A percentile compares a stretch with the other conserved stretches of the same genome.
Evolutionary conservation across 2,888 invertebrate species (phyloP).

Genomic region (Trichogramma dendrolimi): DNA sequence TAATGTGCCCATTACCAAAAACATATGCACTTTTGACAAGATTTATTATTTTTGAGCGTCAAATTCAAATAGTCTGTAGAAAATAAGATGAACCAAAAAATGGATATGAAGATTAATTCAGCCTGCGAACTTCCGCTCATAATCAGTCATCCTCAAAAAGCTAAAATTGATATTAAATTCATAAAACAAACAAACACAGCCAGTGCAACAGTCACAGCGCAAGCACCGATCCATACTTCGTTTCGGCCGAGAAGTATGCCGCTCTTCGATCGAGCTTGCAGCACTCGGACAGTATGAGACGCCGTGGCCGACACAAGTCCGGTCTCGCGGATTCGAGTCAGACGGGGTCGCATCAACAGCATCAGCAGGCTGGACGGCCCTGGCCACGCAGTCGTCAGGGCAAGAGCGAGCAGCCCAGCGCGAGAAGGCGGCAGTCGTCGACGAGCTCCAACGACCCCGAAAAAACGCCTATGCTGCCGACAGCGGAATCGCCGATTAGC

Average conservation of each 20-base stretch:
- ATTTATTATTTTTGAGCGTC: no score
- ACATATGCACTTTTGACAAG: no score
- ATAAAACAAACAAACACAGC: not conserved
- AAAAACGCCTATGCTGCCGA: constrained; percentile 47
- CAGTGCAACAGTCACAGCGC: constrained; percentile 25
- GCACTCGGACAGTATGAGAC: constrained; percentile 41
- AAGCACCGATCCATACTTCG: constrained; percentile 18
- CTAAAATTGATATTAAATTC: no score
- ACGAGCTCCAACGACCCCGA: constrained; percentile 44
- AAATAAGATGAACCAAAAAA: no score
- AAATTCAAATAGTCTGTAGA: no score
- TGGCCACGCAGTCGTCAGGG: constrained; percentile 61
- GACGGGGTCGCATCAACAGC: not conserved
- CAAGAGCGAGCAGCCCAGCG: constrained; percentile 61
- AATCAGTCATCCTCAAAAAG: no score
- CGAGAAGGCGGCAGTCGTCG: constrained; percentile 48
- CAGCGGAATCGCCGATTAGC: constrained; percentile 44
- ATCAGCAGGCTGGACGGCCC: constrained; percentile 41
- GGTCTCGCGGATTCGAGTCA: constrained; percentile 42
- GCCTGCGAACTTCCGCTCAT: no score
- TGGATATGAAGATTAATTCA: no score
- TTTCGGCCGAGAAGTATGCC: constrained; percentile 29
- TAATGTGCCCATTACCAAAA: no score
- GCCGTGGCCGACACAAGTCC: constrained; percentile 53
- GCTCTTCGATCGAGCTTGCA: constrained; percentile 55